Percentiles rank a stretch among this genome's conserved stretches.
phyloP scores from a whole-genome alignment of 2,113 vertebrate species.

The Chionodraco myersi region DNA sequence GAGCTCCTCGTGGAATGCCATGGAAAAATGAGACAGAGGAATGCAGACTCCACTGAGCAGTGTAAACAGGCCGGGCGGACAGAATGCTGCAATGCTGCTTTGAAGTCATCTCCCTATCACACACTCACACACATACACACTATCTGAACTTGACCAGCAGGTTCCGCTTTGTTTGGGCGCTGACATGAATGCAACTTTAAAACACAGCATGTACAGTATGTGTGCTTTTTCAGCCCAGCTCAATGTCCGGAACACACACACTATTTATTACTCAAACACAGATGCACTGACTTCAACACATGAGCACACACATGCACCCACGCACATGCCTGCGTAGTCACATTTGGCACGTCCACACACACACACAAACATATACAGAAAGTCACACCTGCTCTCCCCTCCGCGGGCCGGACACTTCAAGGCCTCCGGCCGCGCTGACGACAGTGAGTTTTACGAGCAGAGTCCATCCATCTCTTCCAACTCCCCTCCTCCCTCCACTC shows the following conservation, averaged over 20 bases:
- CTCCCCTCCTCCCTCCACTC: slow-evolving; percentile 13
- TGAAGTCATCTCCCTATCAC: slow-evolving; percentile 77
- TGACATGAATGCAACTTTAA: not conserved
- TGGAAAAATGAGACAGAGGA: slow-evolving; percentile 86
- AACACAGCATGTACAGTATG: slow-evolving; percentile 17
- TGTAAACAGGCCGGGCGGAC: slow-evolving; percentile 82
- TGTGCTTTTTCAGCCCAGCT: not conserved
- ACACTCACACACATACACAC: slow-evolving; percentile 38
- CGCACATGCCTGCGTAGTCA: slow-evolving; percentile 34
- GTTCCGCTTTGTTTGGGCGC: not conserved
- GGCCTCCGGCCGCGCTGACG: slow-evolving; percentile 44
- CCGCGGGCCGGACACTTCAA: slow-evolving; percentile 50
- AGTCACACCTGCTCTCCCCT: slow-evolving; percentile 66
- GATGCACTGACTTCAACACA: slow-evolving; percentile 51
- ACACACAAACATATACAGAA: slow-evolving; percentile 39
- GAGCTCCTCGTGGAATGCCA: slow-evolving; percentile 81
- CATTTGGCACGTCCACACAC: slow-evolving; percentile 26
- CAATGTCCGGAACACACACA: slow-evolving; percentile 39
- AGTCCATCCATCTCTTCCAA: slow-evolving; percentile 31
- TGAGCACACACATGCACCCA: slow-evolving; percentile 24
- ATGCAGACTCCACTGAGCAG: slow-evolving; percentile 84
- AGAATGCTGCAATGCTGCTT: slow-evolving; percentile 80
- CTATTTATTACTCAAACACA: slow-evolving; percentile 65
- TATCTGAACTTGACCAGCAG: not conserved
- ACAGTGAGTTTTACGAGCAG: slow-evolving; percentile 42